Percentiles rank a stretch among this genome's conserved stretches.
Evolutionary conservation across 2,888 invertebrate species (phyloP).

Genomic region (Andrena dorsata): DNA sequence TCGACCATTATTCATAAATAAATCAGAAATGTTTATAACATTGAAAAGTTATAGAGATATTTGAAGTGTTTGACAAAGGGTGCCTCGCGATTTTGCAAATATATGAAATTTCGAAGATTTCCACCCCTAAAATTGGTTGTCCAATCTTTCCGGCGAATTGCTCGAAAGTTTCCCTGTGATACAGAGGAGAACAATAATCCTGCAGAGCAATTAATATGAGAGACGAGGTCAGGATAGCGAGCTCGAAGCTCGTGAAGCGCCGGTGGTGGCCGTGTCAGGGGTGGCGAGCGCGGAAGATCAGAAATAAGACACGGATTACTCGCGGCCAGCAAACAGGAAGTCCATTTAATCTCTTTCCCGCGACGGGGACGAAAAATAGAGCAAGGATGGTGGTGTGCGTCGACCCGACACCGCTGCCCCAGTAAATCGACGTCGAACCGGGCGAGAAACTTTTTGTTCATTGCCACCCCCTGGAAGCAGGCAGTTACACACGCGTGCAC

Average conservation of each 20-base stretch:
- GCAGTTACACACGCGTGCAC: slow-evolving; percentile 32
- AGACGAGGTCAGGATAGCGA: slow-evolving; percentile 9
- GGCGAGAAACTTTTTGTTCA: slow-evolving; percentile 58
- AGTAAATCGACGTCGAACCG: slow-evolving; percentile 49
- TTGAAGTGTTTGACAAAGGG: too few relatives aligned
- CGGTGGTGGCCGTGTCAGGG: not conserved
- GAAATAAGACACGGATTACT: slow-evolving; percentile 34
- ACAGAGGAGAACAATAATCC: not conserved
- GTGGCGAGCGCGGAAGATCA: slow-evolving; percentile 9
- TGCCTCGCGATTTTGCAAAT: too few relatives aligned
- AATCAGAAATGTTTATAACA: too few relatives aligned
- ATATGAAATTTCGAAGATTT: too few relatives aligned
- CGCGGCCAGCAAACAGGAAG: slow-evolving; percentile 40
- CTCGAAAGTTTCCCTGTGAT: too few relatives aligned
- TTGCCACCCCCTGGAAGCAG: slow-evolving; percentile 17
- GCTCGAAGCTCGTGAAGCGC: not conserved
- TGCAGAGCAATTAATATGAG: slow-evolving; percentile 18
- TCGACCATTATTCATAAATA: too few relatives aligned
- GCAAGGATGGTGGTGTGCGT: slow-evolving; percentile 7
- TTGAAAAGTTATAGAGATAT: too few relatives aligned
- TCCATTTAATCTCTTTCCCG: slow-evolving; percentile 50
- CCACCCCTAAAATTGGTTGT: not conserved
- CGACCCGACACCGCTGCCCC: slow-evolving; percentile 18
- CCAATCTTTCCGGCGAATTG: not conserved
- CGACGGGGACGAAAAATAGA: slow-evolving; percentile 27